These are phyloP conservation scores for Hydraecia micacea DNA, from an alignment of 2,888 invertebrate genomes.

Conservation along the genomic window DNA sequence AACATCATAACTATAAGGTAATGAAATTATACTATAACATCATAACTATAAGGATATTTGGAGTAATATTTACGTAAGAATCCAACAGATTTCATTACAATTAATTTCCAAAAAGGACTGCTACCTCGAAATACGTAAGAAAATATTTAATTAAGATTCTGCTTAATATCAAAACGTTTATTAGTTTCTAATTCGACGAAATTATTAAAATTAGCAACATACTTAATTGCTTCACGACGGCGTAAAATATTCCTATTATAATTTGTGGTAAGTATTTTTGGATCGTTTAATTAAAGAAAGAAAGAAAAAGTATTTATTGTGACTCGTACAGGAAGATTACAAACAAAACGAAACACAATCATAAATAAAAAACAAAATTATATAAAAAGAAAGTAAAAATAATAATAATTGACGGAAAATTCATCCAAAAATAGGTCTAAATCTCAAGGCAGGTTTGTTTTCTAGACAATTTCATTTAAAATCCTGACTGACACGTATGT, in stretches of 20 bases:
- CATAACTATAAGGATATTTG: neutral
- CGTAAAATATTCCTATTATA: neutral
- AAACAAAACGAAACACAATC: neutral
- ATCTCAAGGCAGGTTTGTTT: neutral
- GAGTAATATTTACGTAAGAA: neutral
- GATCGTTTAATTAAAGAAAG: neutral
- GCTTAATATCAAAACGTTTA: neutral
- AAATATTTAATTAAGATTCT: neutral
- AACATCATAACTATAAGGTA: neutral
- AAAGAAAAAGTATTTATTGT: neutral
- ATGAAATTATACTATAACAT: neutral
- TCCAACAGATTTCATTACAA: neutral
- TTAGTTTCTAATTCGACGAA: neutral
- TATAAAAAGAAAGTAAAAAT: too few species aligned
- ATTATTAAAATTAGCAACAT: neutral
- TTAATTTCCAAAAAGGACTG: neutral
- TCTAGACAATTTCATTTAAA: neutral
- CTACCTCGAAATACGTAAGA: neutral
- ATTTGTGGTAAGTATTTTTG: neutral
- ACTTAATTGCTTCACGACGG: neutral
- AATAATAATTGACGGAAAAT: neutral
- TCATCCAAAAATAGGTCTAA: neutral
- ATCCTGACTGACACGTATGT: neutral
- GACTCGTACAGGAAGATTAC: neutral
- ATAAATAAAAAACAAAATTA: neutral